Evolutionary conservation across 2,113 vertebrate species (phyloP).

Genomic region (Echinops telfairi): DNA sequence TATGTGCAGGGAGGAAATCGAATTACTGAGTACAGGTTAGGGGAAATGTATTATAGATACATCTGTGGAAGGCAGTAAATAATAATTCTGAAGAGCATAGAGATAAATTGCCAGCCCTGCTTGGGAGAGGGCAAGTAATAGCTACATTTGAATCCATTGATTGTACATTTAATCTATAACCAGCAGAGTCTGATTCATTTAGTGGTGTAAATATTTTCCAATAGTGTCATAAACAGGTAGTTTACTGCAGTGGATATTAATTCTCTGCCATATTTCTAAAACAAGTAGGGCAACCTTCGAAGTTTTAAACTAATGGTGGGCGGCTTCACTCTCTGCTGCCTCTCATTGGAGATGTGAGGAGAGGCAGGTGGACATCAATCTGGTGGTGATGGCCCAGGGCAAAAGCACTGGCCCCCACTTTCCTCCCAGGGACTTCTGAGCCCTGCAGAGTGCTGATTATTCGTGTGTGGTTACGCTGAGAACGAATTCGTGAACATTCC

Average conservation of each 20-base stretch:
- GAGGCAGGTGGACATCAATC: constrained; percentile 49
- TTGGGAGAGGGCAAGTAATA: background rate
- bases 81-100: constrained; percentile 30
- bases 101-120: constrained; percentile 46
- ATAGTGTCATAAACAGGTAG: constrained; percentile 57
- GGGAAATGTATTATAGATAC: constrained; percentile 14
- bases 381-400: constrained; percentile 7
- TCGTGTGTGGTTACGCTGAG: constrained; percentile 41
- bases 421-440: constrained; percentile 29
- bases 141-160: constrained; percentile 13
- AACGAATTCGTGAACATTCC: constrained; percentile 54
- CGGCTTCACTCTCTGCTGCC: constrained; percentile 22
- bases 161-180: constrained; percentile 51
- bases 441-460: constrained; percentile 57
- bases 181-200: constrained; percentile 29
- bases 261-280: constrained; percentile 68
- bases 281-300: constrained; percentile 39
- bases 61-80: constrained; percentile 40
- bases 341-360: constrained; percentile 65
- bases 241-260: constrained; percentile 56
- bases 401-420: constrained; percentile 61
- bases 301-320: constrained; percentile 39
- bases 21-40: constrained; percentile 72
- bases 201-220: constrained; percentile 61
- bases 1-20: constrained; percentile 66